phyloP scores from a whole-genome alignment of 2,888 invertebrate genomes.

The Cotesia congregata region DNA sequence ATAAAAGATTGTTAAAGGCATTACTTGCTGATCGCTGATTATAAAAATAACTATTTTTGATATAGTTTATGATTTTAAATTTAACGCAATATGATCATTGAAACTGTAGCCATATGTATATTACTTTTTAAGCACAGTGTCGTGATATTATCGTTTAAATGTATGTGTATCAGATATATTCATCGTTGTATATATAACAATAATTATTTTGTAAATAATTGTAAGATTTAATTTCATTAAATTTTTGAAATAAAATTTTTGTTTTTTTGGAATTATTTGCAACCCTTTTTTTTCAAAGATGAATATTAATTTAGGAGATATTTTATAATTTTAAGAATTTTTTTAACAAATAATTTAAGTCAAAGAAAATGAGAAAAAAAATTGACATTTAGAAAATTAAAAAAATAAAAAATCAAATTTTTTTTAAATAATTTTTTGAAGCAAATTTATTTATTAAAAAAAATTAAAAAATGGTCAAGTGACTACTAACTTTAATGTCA shows the following conservation, averaged over 20 bases:
- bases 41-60: neutral
- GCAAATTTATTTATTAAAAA: no score
- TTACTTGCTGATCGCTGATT: constrained; percentile 19
- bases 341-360: no score
- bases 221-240: neutral
- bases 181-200: constrained; percentile 50
- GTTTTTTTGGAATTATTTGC: neutral
- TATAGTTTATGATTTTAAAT: constrained; percentile 21
- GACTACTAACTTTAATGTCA: no score
- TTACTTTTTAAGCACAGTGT: constrained; percentile 49
- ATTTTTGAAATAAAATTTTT: neutral
- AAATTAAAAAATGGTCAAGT: no score
- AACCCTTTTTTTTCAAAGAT: no score
- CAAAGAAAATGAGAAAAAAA: no score
- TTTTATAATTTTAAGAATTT: no score
- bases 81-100: constrained; percentile 28
- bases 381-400: no score
- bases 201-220: neutral
- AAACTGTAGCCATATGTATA: constrained; percentile 48
- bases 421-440: no score
- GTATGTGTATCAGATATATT: constrained; percentile 41
- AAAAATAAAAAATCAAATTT: no score
- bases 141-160: constrained; percentile 61
- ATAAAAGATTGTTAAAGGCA: constrained; percentile 24
- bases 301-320: no score